Conservation (phyloP, 2,888 invertebrate species). For the Cantharis nigra region DNA sequence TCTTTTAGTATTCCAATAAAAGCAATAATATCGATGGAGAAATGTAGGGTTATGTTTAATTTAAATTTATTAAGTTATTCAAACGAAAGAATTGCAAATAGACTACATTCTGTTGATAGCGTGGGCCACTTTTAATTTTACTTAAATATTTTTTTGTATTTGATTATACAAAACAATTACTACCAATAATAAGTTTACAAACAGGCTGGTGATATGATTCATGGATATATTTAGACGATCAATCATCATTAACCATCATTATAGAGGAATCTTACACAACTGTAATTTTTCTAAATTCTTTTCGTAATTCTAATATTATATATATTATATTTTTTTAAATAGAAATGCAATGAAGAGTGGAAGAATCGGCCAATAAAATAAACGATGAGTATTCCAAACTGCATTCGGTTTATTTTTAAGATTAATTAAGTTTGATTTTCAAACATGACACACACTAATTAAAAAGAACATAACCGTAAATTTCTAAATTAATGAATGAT, state of each 20-base stretch:
- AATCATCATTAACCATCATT: constrained; percentile 3
- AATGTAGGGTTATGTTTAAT: not conserved
- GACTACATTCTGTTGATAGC: not conserved
- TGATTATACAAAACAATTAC: not conserved
- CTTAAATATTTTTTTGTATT: not conserved
- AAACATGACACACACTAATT: constrained; percentile 16
- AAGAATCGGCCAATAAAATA: not conserved
- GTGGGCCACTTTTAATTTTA: not conserved
- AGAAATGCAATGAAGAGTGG: not conserved
- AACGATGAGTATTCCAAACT: not conserved
- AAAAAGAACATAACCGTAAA: constrained; percentile 10
- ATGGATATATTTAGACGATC: constrained; percentile 4
- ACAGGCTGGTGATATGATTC: constrained; percentile 3
- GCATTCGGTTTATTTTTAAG: not conserved
- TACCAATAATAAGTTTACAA: constrained; percentile 1
- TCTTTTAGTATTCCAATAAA: not conserved
- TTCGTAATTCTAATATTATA: not conserved
- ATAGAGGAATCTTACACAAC: not conserved
- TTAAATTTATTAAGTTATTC: too few relatives aligned
- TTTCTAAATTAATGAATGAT: constrained; percentile 9
- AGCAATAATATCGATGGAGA: not conserved
- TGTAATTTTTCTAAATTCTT: not conserved
- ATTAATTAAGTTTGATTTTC: constrained; percentile 10
- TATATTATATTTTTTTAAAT: not conserved
- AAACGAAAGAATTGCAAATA: too few relatives aligned